Base-by-base conservation (phyloP, 1,140 invertebrate species). In the Agrilus planipennis region DNA sequence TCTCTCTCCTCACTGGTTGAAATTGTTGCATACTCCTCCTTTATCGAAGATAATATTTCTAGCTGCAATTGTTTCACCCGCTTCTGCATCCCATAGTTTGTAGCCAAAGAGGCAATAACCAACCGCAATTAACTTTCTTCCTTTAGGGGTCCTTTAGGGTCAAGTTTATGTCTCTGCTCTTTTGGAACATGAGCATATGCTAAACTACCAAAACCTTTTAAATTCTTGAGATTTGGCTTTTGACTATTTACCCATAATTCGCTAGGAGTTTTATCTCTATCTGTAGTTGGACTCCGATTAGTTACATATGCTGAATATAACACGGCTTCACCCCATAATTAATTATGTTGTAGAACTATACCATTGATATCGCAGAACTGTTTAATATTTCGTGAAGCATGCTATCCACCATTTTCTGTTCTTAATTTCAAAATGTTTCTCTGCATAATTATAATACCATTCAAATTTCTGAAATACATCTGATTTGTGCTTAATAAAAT, bases 401-500 rank as follows among this genome's bases (percentile, higher is more conserved):
- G 59, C 56, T 52, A 2, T 62, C 51, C 2, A 51, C 30, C 1
- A 67, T 11, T 0, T 67, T 66, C 9, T 53, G 41, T 17, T 63
- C 39, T 46, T 69, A 62, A 1, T 58, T 51, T 43, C 51, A 40
- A 53, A 55, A 14, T 45, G 17, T 38, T 46, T 35, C 14, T 52
- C 42, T 20, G 39, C 42, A 19, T 38, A 46, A 11, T 42, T 41
- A 41, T 53, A 56, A 45, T 62, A 56, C 2, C 47, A 12, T 11
- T 51, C 55, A 39, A n/a, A n/a, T n/a, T n/a, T n/a, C 59, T 57
- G 36, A 58, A 56, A 27, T 18, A 30, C 16, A 18, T 17, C 10
- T 31, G 27, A 31, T 41, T 59, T 57, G 30, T 41, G 34, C 41
- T 47, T 45, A 10, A 55, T 58, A 4, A 60, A 40, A 39, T 57